These are phyloP conservation scores for Prosapia bicincta DNA, from an alignment of 2,888 invertebrate genomes.

Conservation along the genomic window DNA sequence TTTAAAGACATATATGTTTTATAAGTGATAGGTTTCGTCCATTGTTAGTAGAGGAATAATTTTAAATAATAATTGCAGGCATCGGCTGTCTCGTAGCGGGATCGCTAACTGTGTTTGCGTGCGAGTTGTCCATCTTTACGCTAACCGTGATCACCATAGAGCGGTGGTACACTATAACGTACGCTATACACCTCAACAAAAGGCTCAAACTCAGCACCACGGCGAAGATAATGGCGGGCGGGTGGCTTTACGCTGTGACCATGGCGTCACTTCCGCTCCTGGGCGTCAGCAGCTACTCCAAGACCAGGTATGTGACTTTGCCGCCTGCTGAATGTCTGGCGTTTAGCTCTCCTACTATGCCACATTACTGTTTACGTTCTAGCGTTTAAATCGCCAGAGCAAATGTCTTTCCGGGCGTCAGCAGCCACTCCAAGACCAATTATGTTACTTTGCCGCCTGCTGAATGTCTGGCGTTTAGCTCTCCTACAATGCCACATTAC, in stretches of 20 bases:
- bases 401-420: constrained; percentile 60
- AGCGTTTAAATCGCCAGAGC: too few relatives aligned
- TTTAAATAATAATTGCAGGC: too few relatives aligned
- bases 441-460: constrained; percentile 37
- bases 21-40: too few relatives aligned
- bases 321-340: too few relatives aligned
- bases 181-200: constrained; percentile 59
- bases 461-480: too few relatives aligned
- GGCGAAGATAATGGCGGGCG: constrained; percentile 55
- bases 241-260: constrained; percentile 56
- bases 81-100: constrained; percentile 61
- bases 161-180: constrained; percentile 57
- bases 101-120: constrained; percentile 61
- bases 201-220: constrained; percentile 56
- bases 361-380: too few relatives aligned
- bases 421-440: constrained; percentile 60
- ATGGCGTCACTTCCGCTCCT: constrained; percentile 60
- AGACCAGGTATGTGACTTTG: constrained; percentile 49
- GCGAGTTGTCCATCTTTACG: constrained; percentile 59
- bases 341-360: too few relatives aligned
- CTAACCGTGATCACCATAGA: constrained; percentile 62
- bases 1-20: too few relatives aligned
- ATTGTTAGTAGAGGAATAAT: too few relatives aligned
- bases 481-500: too few relatives aligned
- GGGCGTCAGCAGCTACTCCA: constrained; percentile 61